Evolutionary conservation across 2,113 vertebrate genomes (phyloP).

Genomic region (Ammodytes marinus): DNA sequence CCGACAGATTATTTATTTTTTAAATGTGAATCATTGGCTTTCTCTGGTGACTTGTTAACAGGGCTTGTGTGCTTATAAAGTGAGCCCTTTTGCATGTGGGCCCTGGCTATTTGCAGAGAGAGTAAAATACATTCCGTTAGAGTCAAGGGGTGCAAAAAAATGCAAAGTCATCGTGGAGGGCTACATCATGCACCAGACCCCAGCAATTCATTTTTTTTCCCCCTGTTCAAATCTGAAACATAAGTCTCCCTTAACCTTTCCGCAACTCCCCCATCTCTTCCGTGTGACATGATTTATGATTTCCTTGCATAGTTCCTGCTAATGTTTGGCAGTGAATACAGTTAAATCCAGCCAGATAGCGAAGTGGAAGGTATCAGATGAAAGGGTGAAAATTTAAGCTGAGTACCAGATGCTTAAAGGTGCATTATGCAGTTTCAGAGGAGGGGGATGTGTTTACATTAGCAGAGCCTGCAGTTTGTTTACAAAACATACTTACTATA

Average conservation of each 20-base stretch:
- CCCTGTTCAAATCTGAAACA: conserved; percentile 19
- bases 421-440: too few species aligned
- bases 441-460: too few species aligned
- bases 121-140: neutral
- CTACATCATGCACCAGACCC: neutral
- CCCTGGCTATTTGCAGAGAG: neutral
- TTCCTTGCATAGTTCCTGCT: conserved; percentile 34
- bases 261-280: conserved; percentile 5
- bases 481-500: too few species aligned
- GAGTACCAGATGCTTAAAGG: neutral
- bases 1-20: neutral
- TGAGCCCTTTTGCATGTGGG: too few species aligned
- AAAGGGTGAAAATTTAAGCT: conserved; percentile 36
- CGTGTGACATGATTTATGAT: conserved; percentile 26
- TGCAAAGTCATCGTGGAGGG: neutral
- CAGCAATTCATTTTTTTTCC: neutral
- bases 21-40: neutral
- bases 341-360: neutral
- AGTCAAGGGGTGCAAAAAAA: neutral
- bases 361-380: conserved; percentile 35
- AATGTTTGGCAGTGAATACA: neutral
- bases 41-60: neutral
- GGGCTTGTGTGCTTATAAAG: neutral
- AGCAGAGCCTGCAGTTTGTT: too few species aligned
- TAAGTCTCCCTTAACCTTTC: conserved; percentile 16